Evolutionary conservation across 2,797 vertebrate species (phyloP).

Genomic region (Hozukius guyotensis): DNA sequence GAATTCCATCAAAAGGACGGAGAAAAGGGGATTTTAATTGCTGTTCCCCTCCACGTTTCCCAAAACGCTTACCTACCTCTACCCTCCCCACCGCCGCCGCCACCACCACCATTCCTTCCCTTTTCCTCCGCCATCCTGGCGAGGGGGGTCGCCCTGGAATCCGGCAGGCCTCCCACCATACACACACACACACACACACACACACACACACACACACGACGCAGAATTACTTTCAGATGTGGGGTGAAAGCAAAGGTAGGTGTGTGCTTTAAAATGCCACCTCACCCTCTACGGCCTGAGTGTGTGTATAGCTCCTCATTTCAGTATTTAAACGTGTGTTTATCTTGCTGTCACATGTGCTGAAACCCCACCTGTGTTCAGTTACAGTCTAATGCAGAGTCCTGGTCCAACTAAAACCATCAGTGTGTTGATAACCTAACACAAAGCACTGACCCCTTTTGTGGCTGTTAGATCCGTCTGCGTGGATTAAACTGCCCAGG

Average conservation of each 20-base stretch:
- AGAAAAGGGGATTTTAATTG: constrained; percentile 83
- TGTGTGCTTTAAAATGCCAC: constrained; percentile 52
- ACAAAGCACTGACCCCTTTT: constrained; percentile 22
- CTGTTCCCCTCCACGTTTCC: constrained; percentile 74
- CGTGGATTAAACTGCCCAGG: constrained; percentile 14
- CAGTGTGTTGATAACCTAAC: constrained; percentile 56
- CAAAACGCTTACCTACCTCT: constrained; percentile 79
- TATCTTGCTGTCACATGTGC: constrained; percentile 49
- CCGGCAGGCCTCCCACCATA: constrained; percentile 67
- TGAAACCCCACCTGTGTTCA: constrained; percentile 51
- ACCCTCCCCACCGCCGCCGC: constrained; percentile 19
- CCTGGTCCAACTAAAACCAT: constrained; percentile 28
- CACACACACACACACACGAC: constrained; percentile 31
- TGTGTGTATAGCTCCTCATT: constrained; percentile 33
- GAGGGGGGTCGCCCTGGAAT: constrained; percentile 78
- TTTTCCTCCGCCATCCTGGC: constrained; percentile 65
- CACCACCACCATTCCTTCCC: constrained; percentile 5
- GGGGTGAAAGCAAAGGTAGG: constrained; percentile 55
- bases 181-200: constrained; percentile 29
- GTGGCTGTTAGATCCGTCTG: constrained; percentile 9
- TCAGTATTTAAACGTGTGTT: constrained; percentile 41
- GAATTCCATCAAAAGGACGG: constrained; percentile 84
- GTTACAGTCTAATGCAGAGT: constrained; percentile 41
- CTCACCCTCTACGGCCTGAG: constrained; percentile 34
- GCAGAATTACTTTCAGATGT: constrained; percentile 86